phyloP scores from a whole-genome alignment of 2,888 invertebrate species.

The Drosophila prolongata region DNA sequence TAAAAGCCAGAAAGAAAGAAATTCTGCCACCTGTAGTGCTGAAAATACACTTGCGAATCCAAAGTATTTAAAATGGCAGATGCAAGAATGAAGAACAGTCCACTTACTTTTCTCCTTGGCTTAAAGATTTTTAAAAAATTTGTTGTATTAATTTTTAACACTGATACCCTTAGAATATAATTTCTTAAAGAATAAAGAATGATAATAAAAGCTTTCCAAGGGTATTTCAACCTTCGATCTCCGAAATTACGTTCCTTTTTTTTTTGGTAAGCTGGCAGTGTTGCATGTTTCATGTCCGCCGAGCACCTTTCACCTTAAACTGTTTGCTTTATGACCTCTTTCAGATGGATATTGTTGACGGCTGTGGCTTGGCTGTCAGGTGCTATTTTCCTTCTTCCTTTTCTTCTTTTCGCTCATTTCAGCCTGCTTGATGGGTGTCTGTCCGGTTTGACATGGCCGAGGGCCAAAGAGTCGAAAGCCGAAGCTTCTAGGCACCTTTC shows the following conservation, averaged over 20 bases:
- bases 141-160: too few relatives aligned
- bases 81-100: too few relatives aligned
- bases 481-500: constrained; percentile 63
- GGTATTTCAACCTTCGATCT: constrained; percentile 40
- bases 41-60: not conserved
- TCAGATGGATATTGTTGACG: constrained; percentile 49
- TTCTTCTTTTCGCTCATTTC: not conserved
- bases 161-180: too few relatives aligned
- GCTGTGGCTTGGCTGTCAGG: constrained; percentile 38
- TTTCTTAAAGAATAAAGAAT: too few relatives aligned
- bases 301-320: constrained; percentile 77
- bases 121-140: too few relatives aligned
- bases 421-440: constrained; percentile 33
- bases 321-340: constrained; percentile 78
- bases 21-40: too few relatives aligned
- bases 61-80: too few relatives aligned
- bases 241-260: constrained; percentile 6
- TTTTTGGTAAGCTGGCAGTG: constrained; percentile 7
- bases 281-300: constrained; percentile 41
- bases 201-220: constrained; percentile 10
- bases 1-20: not conserved
- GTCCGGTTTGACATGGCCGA: constrained; percentile 42
- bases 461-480: constrained; percentile 29
- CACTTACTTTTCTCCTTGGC: too few relatives aligned
- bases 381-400: constrained; percentile 24